A percentile compares a stretch with the other conserved stretches of the same genome.
Conservation (phyloP, 2,797 vertebrate species). For the Myioborus melanocephalus region DNA sequence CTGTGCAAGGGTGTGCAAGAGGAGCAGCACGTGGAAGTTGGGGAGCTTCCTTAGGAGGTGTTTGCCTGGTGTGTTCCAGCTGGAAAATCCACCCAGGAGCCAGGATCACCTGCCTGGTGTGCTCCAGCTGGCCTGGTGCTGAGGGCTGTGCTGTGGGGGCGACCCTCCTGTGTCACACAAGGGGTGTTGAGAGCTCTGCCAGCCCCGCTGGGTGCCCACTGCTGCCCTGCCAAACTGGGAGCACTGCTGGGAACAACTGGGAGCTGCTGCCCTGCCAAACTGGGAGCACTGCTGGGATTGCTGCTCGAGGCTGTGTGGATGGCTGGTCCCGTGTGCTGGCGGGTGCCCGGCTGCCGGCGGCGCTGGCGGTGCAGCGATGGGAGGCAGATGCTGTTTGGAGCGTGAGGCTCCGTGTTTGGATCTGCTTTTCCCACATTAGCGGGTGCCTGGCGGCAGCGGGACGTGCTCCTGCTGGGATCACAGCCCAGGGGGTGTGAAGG, state of each 20-base stretch:
- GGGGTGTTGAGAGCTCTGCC: neutral
- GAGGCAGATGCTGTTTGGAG: neutral
- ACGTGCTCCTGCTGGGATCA: neutral
- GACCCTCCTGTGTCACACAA: neutral
- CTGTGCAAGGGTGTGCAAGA: neutral
- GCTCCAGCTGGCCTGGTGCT: neutral
- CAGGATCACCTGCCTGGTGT: neutral
- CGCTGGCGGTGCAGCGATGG: neutral
- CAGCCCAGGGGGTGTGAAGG: neutral
- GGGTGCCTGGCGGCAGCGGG: neutral
- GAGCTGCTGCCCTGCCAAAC: neutral
- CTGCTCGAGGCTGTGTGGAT: neutral
- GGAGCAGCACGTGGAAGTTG: neutral
- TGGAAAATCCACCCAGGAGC: neutral
- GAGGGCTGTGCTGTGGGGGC: neutral
- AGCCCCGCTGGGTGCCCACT: rapidly evolving
- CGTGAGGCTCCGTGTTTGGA: neutral
- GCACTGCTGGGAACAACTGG: neutral
- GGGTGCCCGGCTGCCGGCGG: neutral
- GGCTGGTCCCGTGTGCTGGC: rapidly evolving
- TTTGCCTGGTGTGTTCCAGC: neutral
- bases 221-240: neutral
- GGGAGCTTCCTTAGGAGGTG: neutral
- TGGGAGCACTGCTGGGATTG: neutral
- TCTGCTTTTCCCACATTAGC: rapidly evolving